Conservation (phyloP, 2,797 vertebrate species). For the Spizella passerina region DNA sequence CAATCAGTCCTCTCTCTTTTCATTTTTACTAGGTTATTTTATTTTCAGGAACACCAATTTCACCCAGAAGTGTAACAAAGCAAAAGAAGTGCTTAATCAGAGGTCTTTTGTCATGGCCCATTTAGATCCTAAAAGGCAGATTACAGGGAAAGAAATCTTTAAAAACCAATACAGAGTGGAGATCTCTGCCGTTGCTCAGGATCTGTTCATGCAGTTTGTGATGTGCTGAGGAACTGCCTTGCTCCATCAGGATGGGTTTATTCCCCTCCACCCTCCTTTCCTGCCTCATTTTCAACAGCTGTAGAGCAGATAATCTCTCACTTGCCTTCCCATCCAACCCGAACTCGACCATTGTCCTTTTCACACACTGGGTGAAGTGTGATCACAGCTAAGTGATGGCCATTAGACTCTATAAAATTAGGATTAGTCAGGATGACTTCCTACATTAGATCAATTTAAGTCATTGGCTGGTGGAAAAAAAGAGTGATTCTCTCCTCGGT, state of each 20-base stretch:
- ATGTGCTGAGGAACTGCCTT: neutral
- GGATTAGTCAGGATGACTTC: conserved; percentile 45
- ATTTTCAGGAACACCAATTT: conserved; percentile 26
- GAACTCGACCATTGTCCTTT: neutral
- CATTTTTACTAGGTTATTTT: conserved; percentile 13
- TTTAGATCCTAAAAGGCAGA: conserved; percentile 51
- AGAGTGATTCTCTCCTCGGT: conserved; percentile 26
- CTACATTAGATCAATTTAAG: conserved; percentile 55
- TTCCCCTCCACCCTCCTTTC: neutral
- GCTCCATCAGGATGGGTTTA: neutral
- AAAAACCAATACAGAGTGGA: neutral
- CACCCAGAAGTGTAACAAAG: conserved; percentile 13
- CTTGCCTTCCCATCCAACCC: neutral
- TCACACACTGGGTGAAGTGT: conserved; percentile 31
- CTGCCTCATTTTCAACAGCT: neutral
- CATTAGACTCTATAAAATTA: conserved; percentile 64
- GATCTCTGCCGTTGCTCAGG: conserved; percentile 15
- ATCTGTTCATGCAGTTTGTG: neutral
- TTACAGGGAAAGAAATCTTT: conserved; percentile 32
- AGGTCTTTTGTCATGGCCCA: conserved; percentile 9
- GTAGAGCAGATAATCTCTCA: conserved; percentile 14
- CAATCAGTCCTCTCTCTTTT: neutral
- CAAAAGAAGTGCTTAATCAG: conserved; percentile 35
- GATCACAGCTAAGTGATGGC: conserved; percentile 38
- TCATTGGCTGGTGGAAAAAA: conserved; percentile 15